Base-by-base conservation (phyloP, 2,888 invertebrate genomes). In the Poecilus cupreus region DNA sequence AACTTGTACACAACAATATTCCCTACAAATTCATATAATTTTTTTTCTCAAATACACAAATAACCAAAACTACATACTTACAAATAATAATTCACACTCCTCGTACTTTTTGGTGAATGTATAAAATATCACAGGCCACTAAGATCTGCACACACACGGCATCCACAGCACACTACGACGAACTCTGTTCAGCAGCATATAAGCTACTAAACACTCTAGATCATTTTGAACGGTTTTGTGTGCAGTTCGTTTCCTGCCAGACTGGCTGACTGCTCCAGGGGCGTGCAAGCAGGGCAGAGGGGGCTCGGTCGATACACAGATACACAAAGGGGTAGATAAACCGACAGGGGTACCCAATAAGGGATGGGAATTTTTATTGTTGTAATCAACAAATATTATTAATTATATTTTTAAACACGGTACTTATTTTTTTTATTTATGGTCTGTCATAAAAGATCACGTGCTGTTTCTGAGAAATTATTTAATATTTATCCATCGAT, bases 271-370 rank as follows among this genome's bases (percentile, higher is more conserved):
- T 32, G 5, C 32, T 10, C 46, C 72, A 72, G 18, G 10, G 46
- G 72, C 72, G 72, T 70, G 16, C 37, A 46, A 72, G 46, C n/a
- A 46, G 13, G 46, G 46, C 13, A 46, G 18, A 16, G 37, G 64
- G 57, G 18, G 37, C 13, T 1, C 32, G 64, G 11, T 68, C 64
- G 39, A 68, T 68, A 68, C 32, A 32, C 2, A 32, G n/a, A n/a
- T n/a, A n/a, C n/a, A n/a, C n/a, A n/a, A n/a, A 32, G 32, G 32
- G 32, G 8, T 32, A 8, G 1, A 1, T 1, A 5, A 32, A 5
- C 32, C 8, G 32, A 5, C 32, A 32, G 32, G 5, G 32, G 8
- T 8, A 6, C 32, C 32, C 32, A 32, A 32, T 8, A 32, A 32
- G 4, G 32, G 32, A n/a, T n/a, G n/a, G n/a, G n/a, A n/a, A n/a